phyloP scores from a whole-genome alignment of 2,888 invertebrate species.

The Merodon equestris region DNA sequence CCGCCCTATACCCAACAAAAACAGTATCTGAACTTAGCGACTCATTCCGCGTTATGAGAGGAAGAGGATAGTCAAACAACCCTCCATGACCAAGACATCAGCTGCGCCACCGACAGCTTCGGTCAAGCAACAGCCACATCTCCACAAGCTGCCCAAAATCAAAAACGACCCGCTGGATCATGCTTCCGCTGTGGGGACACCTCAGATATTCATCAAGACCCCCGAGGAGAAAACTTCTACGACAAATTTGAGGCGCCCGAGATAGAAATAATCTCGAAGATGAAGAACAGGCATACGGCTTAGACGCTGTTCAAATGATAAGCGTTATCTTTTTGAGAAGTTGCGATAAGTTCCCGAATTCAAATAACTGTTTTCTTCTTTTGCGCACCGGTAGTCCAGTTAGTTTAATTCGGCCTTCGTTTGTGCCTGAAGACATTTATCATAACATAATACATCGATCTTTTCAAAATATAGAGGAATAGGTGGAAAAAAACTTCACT shows the following conservation, averaged over 20 bases:
- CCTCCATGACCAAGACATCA: constrained; percentile 20
- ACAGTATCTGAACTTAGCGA: background rate
- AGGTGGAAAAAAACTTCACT: constrained; percentile 4
- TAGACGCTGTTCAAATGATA: constrained; percentile 32
- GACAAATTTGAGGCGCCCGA: too few relatives aligned
- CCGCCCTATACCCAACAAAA: constrained; percentile 4
- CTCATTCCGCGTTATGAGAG: background rate
- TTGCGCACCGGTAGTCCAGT: constrained; percentile 51
- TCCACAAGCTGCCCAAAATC: background rate
- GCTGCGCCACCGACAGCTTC: background rate
- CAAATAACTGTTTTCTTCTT: constrained; percentile 15
- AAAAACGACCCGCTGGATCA: constrained; percentile 20
- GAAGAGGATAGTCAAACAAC: background rate
- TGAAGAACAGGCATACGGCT: background rate
- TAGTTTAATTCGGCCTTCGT: constrained; percentile 29
- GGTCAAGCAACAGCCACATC: constrained; percentile 1
- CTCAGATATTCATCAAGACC: background rate
- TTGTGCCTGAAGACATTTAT: constrained; percentile 32
- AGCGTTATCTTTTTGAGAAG: constrained; percentile 27
- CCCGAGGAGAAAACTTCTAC: too few relatives aligned
- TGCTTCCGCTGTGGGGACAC: too few relatives aligned
- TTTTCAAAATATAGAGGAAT: constrained; percentile 10
- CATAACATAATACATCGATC: background rate
- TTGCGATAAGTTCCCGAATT: constrained; percentile 19
- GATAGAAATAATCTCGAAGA: too few relatives aligned